Conservation (phyloP, 2,888 invertebrate species). For the Clivina fossor region DNA sequence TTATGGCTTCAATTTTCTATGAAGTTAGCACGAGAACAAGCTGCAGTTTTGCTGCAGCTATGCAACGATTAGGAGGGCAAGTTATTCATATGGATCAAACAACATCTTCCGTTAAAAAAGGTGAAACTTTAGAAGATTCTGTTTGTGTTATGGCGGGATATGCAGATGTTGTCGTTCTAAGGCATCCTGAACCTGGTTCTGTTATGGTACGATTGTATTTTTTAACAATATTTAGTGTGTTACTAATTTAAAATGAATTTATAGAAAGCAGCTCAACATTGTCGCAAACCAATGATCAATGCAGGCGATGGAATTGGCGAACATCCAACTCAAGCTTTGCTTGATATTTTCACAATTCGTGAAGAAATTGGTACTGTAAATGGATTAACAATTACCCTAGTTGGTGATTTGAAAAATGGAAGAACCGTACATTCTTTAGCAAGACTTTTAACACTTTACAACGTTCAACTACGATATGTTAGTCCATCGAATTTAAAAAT, state of each 20-base stretch:
- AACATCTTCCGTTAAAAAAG: constrained; percentile 93
- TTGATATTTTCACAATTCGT: constrained; percentile 97
- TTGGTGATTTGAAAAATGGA: constrained; percentile 97
- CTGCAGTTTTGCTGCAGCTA: constrained; percentile 95
- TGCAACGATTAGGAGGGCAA: constrained; percentile 92
- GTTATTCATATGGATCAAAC: constrained; percentile 89
- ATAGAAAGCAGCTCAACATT: constrained; percentile 79
- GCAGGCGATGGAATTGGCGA: constrained; percentile 98
- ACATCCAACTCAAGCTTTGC: constrained; percentile 95
- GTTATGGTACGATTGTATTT: constrained; percentile 69
- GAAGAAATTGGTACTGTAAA: constrained; percentile 99
- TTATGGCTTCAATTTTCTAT: constrained; percentile 96
- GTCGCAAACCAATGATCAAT: constrained; percentile 91
- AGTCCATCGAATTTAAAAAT: constrained; percentile 84
- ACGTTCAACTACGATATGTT: constrained; percentile 90
- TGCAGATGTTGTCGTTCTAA: constrained; percentile 88
- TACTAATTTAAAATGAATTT: too few species aligned
- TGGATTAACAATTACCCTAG: constrained; percentile 95
- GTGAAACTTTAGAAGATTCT: constrained; percentile 91
- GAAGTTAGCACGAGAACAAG: constrained; percentile 97
- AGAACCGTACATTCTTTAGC: constrained; percentile 98
- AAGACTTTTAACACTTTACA: constrained; percentile 88
- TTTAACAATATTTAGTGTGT: background rate
- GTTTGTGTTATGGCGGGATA: constrained; percentile 88
- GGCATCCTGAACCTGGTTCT: constrained; percentile 92